A percentile compares a stretch with the other conserved stretches of the same genome.
phyloP scores from a whole-genome alignment of 2,113 vertebrate genomes.

The Tupaia chinensis region DNA sequence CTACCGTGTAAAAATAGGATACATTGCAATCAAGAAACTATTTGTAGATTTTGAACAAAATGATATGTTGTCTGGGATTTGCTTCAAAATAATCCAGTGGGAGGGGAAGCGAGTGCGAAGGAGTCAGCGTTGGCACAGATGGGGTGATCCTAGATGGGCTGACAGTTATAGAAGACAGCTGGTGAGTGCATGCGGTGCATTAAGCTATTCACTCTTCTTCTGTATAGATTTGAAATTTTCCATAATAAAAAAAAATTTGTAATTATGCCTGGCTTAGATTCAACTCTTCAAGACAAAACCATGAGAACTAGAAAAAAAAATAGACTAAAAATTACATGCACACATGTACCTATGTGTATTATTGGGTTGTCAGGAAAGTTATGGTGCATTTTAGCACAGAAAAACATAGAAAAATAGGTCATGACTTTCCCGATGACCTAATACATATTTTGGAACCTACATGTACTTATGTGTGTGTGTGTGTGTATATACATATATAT shows the following conservation, averaged over 20 bases:
- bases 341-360: background rate
- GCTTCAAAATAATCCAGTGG: background rate
- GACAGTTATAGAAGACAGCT: background rate
- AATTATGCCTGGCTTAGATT: slow-evolving; percentile 14
- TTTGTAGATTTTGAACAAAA: background rate
- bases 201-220: background rate
- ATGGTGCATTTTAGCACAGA: too few relatives aligned
- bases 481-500: background rate
- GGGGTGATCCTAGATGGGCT: background rate
- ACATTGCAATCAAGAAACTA: background rate
- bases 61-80: background rate
- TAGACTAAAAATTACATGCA: background rate
- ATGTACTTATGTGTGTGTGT: background rate
- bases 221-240: background rate
- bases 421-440: too few relatives aligned
- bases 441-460: too few relatives aligned
- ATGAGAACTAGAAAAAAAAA: background rate
- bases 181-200: too few relatives aligned
- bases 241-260: background rate
- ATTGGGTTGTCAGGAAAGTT: too few relatives aligned
- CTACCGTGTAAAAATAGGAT: background rate
- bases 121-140: background rate
- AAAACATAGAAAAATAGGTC: too few relatives aligned
- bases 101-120: background rate
- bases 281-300: background rate